Percentiles rank a stretch among this genome's conserved stretches.
These are phyloP conservation scores for Orgyia antiqua DNA, from an alignment of 2,888 invertebrate species.

Conservation along the genomic window DNA sequence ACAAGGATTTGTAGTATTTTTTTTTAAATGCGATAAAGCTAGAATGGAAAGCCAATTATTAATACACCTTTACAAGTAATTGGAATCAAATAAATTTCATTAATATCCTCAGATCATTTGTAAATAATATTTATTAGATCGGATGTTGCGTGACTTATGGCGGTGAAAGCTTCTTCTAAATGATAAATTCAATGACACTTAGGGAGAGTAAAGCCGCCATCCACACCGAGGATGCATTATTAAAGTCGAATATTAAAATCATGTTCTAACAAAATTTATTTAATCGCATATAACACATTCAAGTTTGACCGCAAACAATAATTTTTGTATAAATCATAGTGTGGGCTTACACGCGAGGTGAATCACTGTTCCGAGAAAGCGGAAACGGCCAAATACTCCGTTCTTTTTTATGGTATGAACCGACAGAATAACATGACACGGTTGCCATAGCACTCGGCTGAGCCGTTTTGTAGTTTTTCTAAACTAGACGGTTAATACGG, in stretches of 20 bases:
- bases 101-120: constrained; percentile 27
- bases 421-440: constrained; percentile 44
- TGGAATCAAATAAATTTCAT: constrained; percentile 18
- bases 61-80: neutral
- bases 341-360: constrained; percentile 60
- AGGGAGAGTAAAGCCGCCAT: constrained; percentile 38
- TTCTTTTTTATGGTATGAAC: constrained; percentile 57
- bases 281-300: constrained; percentile 48
- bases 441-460: constrained; percentile 34
- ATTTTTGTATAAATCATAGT: constrained; percentile 63
- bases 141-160: constrained; percentile 54
- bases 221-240: constrained; percentile 33
- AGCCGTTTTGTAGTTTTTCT: constrained; percentile 45
- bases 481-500: constrained; percentile 52
- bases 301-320: constrained; percentile 56
- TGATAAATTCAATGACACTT: constrained; percentile 53
- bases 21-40: too few species aligned
- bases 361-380: constrained; percentile 72
- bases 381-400: constrained; percentile 71
- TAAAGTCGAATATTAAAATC: constrained; percentile 48
- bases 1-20: too few species aligned
- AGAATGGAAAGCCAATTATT: neutral
- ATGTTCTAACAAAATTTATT: constrained; percentile 47
- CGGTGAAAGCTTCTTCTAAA: constrained; percentile 57
- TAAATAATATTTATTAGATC: constrained; percentile 35